Base-by-base conservation (phyloP, 2,797 vertebrate genomes). In the Taeniopygia guttata region DNA sequence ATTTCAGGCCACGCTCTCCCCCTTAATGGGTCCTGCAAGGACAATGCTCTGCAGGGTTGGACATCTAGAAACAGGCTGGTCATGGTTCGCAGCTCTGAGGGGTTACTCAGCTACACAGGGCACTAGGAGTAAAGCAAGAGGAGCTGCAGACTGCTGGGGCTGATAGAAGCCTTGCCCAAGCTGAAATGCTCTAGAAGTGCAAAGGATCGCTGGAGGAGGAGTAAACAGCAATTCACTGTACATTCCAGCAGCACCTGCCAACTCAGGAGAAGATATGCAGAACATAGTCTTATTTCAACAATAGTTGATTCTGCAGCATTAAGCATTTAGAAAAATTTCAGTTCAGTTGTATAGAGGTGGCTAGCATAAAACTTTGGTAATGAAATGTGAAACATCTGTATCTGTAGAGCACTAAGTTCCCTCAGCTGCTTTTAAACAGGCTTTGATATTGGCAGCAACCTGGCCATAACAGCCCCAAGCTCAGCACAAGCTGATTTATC, bases 401-500 rank as follows among this genome's bases (percentile, higher is more conserved):
- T 88, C 62, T 88, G 62, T 67, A 62, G 59, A 90, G 43, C 69
- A 78, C 42, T 11, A 72, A 91, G 76, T 55, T 93, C 89, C 87
- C 84, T 26, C 19, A 72, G 79, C 73, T 94, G 75, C 87, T 72
- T 91, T 95, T 93, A 90, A 94, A 94, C 26, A 84, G 21, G 43
- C 51, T 96, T 91, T 90, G 62, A 72, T 91, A 75, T 72, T 94
- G 93, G 76, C 93, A 90, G 73, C 43, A 73, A 38, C 60, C 27
- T 66, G 58, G 36, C 51, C 55, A 34, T 13, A 84, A 79, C 66
- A 88, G 56, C 66, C 51, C 66, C 8, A 10, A 58, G 69, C 36
- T 90, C 66, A 94, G 66, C 73, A 25, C 7, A 86, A 51, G 43
- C 77, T 94, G 91, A 86, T 96, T 96, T 94, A 91, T 96, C 66